Base-by-base conservation (phyloP, 2,888 invertebrate species). In the Conchocele bisecta region DNA sequence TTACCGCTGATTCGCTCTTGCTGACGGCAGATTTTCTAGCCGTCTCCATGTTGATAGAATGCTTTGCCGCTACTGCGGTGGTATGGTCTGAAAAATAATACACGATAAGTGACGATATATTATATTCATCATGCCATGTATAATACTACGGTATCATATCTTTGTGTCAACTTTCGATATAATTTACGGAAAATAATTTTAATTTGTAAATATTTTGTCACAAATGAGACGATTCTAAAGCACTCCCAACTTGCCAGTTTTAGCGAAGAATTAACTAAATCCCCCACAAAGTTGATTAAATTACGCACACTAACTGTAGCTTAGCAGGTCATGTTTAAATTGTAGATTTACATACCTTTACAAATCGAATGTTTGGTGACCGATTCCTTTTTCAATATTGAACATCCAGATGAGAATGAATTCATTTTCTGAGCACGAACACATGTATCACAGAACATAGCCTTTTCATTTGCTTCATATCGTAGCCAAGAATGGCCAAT, bases 401-500 rank as follows among this genome's bases (percentile, higher is more conserved):
- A 20, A 20, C 29, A 50, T 17, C 50, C 50, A 9, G 28, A 31
- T n/a, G 50, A 31, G 50, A 50, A 50, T 15, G 17, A 31, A 20
- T 50, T 50, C n/a, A 5, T 11, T 17, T 31, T n/a, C 29, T 50
- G 50, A n/a, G 28, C 28, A n/a, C 31, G 28, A 50, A 50, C 31
- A 15, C 29, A 50, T n/a, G n/a, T 31, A 31, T 50, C 50, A 17
- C 50, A 50, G 50, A 50, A 50, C 50, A 50, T 50, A 6, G 29
- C 26, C 22, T 50, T 50, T 28, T 28, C 28, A n/a, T 50, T 50
- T 9, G 50, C 50, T 31, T 50, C 50, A n/a, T 50, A 50, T 5
- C 26, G 26, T 26, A 50, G 15, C 50, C 50, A 50, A 6, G 29
- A 31, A n/a, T 50, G 6, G 7, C 50, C 50, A 28, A 31, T 50